Evolutionary conservation across 2,797 vertebrate genomes (phyloP), one percentile per base, ranked within the genome.

Genomic region (Bradypodion ventrale): DNA sequence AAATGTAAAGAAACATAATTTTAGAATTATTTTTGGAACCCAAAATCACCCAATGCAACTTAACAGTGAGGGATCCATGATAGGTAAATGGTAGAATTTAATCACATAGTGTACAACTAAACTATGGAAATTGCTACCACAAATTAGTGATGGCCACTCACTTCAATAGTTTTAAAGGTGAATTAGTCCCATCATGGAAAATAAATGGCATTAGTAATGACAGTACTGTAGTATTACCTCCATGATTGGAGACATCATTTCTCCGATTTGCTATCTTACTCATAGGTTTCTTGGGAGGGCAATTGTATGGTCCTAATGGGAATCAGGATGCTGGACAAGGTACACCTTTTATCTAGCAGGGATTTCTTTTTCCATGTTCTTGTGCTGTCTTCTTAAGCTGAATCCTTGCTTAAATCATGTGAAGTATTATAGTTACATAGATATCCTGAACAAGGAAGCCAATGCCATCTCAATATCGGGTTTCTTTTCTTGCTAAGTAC

Each of bases 361-460:
- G 3, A n/a, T 25, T 40, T 21, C 5, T 35, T 10, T 44, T 42
- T 4, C 29, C 23, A 32, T 56, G 44, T 35, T 35, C 16, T 56
- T 16, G 3, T 74, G 62, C 15, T 52, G 40, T 49, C 46, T 32
- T 37, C 37, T 69, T 23, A 60, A 60, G 27, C n/a, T 49, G 42
- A 29, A 49, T 37, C 74, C 32, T n/a, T 44, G 21, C 44, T 52
- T 27, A 75, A 83, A 35, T 37, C 12, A 5, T 32, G 27, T 40
- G 40, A 46, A 25, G 25, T 16, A 6, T 52, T n/a, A n/a, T 49
- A 35, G 44, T 59, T 83, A 87, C 85, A 85, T 25, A 60, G 4
- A 44, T 56, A 37, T 90, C 7, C 46, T 90, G 65, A 62, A 75
- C 86, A 75, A 62, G 56, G 63, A 87, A 87, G 74, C 7, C 32